Percentiles rank a stretch among this genome's conserved stretches.
Evolutionary conservation across 1,140 invertebrate species (phyloP).

Genomic region (Lepidurus couesii): DNA sequence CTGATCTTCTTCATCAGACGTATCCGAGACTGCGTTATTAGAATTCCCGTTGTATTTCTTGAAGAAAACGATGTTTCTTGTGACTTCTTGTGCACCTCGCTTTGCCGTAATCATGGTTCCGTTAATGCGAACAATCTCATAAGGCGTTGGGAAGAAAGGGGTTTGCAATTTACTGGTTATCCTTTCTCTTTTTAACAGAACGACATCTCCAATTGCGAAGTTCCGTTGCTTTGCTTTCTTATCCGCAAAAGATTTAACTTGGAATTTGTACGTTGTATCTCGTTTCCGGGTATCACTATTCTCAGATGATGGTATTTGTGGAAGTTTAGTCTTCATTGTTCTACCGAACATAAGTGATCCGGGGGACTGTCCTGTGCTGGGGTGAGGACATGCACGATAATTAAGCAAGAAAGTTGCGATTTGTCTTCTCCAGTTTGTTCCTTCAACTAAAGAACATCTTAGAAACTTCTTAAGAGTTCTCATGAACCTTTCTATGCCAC

Average conservation of each 20-base stretch:
- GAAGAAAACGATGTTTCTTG: slow-evolving; percentile 28
- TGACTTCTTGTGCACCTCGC: neutral
- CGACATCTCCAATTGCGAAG: neutral
- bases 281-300: neutral
- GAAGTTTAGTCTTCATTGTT: slow-evolving; percentile 3
- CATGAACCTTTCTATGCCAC: slow-evolving; percentile 27
- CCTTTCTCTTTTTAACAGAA: neutral
- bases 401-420: slow-evolving; percentile 17
- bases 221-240: neutral
- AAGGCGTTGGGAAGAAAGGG: neutral
- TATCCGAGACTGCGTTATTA: neutral
- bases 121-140: neutral
- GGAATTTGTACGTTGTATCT: neutral
- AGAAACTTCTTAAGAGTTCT: slow-evolving; percentile 23
- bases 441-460: neutral
- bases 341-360: neutral
- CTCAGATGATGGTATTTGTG: neutral
- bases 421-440: neutral
- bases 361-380: slow-evolving; percentile 11
- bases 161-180: slow-evolving; percentile 20
- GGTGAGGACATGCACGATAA: slow-evolving; percentile 26
- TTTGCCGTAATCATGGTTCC: slow-evolving; percentile 27
- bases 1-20: neutral
- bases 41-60: neutral
- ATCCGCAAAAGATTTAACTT: slow-evolving; percentile 11